Percentiles rank a stretch among this genome's conserved stretches.
These are phyloP conservation scores for Zootoca vivipara DNA, from an alignment of 2,113 vertebrate genomes.

Conservation along the genomic window DNA sequence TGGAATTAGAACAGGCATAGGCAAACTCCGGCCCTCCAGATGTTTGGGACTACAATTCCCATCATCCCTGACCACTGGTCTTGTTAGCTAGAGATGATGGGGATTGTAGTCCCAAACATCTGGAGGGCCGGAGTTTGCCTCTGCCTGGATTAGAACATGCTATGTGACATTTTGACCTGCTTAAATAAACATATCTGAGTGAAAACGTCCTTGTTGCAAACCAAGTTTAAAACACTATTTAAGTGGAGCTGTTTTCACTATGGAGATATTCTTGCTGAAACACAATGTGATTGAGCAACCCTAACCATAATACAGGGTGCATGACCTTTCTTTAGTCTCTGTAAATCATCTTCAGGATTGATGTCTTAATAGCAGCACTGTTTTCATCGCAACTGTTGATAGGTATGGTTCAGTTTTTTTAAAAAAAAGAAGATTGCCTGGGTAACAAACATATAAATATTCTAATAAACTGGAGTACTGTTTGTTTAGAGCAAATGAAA, in stretches of 20 bases:
- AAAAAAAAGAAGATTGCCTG: background rate
- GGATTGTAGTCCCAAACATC: no score
- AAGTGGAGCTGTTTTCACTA: background rate
- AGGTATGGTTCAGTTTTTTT: background rate
- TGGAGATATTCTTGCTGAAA: background rate
- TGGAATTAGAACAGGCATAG: no score
- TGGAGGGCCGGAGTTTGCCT: no score
- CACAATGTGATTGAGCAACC: background rate
- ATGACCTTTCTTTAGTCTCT: background rate
- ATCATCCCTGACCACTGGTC: no score
- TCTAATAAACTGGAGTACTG: background rate
- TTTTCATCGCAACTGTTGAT: background rate
- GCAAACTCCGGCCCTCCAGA: no score
- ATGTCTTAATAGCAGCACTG: background rate
- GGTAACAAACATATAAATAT: background rate
- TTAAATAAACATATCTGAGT: background rate
- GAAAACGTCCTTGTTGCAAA: background rate
- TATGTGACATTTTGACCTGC: background rate
- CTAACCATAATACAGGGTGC: background rate
- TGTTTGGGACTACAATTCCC: no score
- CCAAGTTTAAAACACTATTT: background rate
- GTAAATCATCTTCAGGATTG: background rate
- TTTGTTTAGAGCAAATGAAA: background rate
- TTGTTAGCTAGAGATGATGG: no score
- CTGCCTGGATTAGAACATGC: background rate